These are phyloP conservation scores for Sogatella furcifera DNA, from an alignment of 1,140 invertebrate species.

Conservation along the genomic window DNA sequence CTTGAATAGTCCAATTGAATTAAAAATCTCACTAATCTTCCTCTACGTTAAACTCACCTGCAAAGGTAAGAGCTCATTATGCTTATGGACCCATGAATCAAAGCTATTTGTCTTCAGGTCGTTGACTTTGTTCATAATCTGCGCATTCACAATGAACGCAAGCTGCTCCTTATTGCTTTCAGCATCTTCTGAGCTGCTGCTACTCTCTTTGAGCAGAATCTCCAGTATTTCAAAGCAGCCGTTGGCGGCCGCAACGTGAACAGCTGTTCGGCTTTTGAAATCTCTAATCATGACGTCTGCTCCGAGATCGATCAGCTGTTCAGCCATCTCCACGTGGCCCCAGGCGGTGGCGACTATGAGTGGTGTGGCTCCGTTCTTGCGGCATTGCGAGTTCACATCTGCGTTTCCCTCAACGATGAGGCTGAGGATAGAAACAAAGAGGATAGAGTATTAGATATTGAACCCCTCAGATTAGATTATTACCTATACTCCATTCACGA, in stretches of 20 bases:
- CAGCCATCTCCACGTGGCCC: constrained; percentile 29
- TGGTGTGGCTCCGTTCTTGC: constrained; percentile 32
- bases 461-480: too few species aligned
- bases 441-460: too few species aligned
- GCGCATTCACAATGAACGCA: neutral
- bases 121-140: neutral
- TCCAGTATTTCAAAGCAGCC: constrained; percentile 33
- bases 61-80: constrained; percentile 7
- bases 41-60: neutral
- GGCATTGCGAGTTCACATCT: constrained; percentile 37
- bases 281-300: constrained; percentile 32
- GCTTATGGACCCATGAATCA: constrained; percentile 21
- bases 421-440: too few species aligned
- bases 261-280: constrained; percentile 32
- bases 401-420: constrained; percentile 31
- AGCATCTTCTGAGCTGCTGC: too few species aligned
- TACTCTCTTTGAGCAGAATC: neutral
- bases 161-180: constrained; percentile 3
- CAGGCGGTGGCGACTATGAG: constrained; percentile 34
- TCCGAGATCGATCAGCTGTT: constrained; percentile 32
- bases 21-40: too few species aligned
- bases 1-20: too few species aligned
- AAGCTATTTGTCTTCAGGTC: neutral
- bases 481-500: too few species aligned
- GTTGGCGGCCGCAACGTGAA: constrained; percentile 36